Evolutionary conservation across 2,113 vertebrate genomes (phyloP).

Genomic region (Tychaedon coryphoeus): DNA sequence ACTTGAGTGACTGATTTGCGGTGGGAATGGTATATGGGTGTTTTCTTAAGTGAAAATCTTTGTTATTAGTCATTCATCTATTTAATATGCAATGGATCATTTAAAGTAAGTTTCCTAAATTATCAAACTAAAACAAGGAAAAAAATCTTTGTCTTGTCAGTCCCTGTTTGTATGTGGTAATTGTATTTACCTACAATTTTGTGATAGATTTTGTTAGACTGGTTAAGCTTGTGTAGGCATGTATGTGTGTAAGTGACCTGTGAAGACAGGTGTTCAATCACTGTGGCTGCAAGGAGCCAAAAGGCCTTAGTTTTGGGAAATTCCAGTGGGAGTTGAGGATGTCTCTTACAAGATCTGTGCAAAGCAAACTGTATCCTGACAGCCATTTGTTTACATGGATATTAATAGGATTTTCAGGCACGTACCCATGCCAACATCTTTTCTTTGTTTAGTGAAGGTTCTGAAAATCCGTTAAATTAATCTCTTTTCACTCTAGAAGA

Average conservation of each 20-base stretch:
- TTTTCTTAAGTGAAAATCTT: not conserved
- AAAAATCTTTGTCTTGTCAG: not conserved
- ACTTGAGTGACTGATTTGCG: slow-evolving; percentile 14
- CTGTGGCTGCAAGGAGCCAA: not conserved
- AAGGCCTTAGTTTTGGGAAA: not conserved
- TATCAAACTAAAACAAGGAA: not conserved
- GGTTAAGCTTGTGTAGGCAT: not conserved
- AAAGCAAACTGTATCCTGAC: not conserved
- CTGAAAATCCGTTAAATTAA: not conserved
- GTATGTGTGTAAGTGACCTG: not conserved
- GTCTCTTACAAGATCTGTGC: not conserved
- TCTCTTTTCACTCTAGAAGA: not conserved
- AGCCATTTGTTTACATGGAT: not conserved
- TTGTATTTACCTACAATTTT: not conserved
- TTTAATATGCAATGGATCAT: not conserved
- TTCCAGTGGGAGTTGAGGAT: not conserved
- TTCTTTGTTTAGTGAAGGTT: not conserved
- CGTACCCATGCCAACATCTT: not conserved
- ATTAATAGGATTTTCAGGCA: not conserved
- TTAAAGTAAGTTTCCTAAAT: slow-evolving; percentile 19
- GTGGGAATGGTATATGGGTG: not conserved
- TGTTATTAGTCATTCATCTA: slow-evolving; percentile 15
- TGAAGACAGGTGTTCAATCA: not conserved
- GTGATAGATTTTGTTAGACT: not conserved
- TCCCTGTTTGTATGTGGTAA: not conserved